Base-by-base conservation (phyloP, 2,888 invertebrate species). In the Platycnemis pennipes region DNA sequence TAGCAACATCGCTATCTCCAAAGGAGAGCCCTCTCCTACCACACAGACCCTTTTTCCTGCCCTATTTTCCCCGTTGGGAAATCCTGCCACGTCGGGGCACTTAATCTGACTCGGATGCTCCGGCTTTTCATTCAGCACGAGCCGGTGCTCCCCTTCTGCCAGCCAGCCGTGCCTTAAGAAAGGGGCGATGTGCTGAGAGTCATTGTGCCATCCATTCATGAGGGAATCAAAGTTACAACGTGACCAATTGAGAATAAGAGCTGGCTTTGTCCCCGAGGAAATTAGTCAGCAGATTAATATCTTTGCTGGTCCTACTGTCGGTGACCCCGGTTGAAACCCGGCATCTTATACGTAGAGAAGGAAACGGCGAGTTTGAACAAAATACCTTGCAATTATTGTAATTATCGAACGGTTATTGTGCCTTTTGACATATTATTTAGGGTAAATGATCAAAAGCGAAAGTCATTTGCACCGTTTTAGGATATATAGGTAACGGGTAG, bases 201-300 rank as follows among this genome's bases (percentile, higher is more conserved):
- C 31, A 77, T 77, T 77, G 69, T 77, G 13, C 31, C 69, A 77
- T 77, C 69, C 69, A 77, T 77, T 77, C 69, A 31, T 31, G 31
- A 77, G 8, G 69, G 37, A 77, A 77, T 77, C 69, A 63, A 63
- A 22, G 63, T 16, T 16, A 63, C 26, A 63, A 63, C 63, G 63
- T 63, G 63, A 22, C 69, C 2, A 4, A 0, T 31, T 13, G 31
- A 26, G 69, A 37, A 11, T 11, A 37, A 77, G 69, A n/a, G 16
- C 31, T 77, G 31, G 31, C 69, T 77, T 31, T 31, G n/a, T 77
- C 26, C 69, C 16, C 69, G 26, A 77, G 69, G 31, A 26, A n/a
- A 77, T 77, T 77, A 31, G 69, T 77, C 69, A 77, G 69, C 69
- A 77, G 69, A 77, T 77, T 31, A 31, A 31, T n/a, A 77, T 31